Evolutionary conservation across 2,888 invertebrate species (phyloP).

Genomic region (Myathropa florea): DNA sequence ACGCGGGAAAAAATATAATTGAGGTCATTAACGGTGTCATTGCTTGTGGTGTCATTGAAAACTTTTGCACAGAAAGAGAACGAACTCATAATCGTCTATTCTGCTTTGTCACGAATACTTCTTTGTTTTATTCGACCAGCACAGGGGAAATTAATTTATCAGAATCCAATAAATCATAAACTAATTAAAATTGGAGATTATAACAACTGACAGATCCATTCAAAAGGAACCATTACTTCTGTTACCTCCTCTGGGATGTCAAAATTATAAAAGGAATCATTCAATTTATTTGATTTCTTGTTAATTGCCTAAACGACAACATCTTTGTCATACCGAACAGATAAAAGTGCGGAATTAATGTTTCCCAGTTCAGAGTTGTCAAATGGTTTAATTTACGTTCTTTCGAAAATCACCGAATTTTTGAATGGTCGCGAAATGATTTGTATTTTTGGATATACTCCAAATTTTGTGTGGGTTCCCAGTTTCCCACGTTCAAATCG

Average conservation of each 20-base stretch:
- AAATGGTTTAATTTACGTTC: slow-evolving; percentile 25
- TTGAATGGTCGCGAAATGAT: slow-evolving; percentile 15
- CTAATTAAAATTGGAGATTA: neutral
- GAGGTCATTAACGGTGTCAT: neutral
- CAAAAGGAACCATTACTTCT: neutral
- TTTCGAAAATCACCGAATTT: slow-evolving; percentile 20
- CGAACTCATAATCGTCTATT: neutral
- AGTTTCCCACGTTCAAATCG: slow-evolving; percentile 17
- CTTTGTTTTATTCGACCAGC: too few relatives aligned
- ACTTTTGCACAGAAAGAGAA: neutral
- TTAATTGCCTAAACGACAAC: slow-evolving; percentile 38
- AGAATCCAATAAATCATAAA: neutral
- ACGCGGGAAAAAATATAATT: neutral
- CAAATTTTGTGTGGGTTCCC: slow-evolving; percentile 39
- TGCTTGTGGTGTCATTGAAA: neutral
- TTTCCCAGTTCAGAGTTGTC: slow-evolving; percentile 18
- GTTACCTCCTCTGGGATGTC: neutral
- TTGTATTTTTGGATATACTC: slow-evolving; percentile 43
- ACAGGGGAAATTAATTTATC: neutral
- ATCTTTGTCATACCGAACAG: slow-evolving; percentile 26
- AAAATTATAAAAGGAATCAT: neutral
- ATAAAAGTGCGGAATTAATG: slow-evolving; percentile 27
- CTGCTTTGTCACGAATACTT: too few relatives aligned
- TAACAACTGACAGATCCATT: neutral
- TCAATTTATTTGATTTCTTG: neutral